These are phyloP conservation scores for Micropterix aruncella DNA, from an alignment of 2,888 invertebrate genomes.

Conservation along the genomic window DNA sequence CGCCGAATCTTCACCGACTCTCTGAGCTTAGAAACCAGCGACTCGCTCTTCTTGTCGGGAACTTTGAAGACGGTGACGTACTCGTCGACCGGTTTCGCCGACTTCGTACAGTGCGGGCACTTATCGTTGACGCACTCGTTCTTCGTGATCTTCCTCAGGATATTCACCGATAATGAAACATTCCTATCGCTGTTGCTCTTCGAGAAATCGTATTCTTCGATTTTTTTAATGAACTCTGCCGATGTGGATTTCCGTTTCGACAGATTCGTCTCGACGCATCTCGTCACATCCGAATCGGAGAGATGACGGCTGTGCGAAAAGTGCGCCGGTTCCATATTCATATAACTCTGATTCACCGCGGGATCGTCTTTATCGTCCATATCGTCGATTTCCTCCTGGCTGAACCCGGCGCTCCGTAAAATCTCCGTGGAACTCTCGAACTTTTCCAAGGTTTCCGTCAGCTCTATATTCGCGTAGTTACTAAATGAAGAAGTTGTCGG, in stretches of 20 bases:
- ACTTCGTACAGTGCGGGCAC: constrained; percentile 9
- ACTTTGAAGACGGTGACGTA: constrained; percentile 24
- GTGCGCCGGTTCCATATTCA: constrained; percentile 30
- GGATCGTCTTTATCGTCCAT: constrained; percentile 33
- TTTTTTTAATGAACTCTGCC: constrained; percentile 45
- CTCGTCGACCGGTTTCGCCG: constrained; percentile 17
- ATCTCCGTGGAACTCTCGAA: constrained; percentile 67
- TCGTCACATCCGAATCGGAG: constrained; percentile 25
- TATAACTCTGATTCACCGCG: constrained; percentile 28
- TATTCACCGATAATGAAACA: constrained; percentile 30
- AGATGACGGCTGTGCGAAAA: constrained; percentile 21
- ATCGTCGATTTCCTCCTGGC: constrained; percentile 38
- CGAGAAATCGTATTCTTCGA: constrained; percentile 32
- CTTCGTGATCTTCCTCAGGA: constrained; percentile 26
- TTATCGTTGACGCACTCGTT: constrained; percentile 27
- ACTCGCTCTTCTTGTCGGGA: constrained; percentile 29
- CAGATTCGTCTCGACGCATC: constrained; percentile 18
- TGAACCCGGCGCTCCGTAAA: constrained; percentile 42
- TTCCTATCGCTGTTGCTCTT: constrained; percentile 20
- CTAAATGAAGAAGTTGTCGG: constrained; percentile 16
- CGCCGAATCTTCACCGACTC: constrained; percentile 47
- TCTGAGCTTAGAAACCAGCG: constrained; percentile 30
- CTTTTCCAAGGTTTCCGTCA: constrained; percentile 59
- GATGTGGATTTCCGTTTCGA: constrained; percentile 41
- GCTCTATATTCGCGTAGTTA: constrained; percentile 64